Conservation (phyloP, 2,888 invertebrate species). For the Synergus laeviventris region DNA sequence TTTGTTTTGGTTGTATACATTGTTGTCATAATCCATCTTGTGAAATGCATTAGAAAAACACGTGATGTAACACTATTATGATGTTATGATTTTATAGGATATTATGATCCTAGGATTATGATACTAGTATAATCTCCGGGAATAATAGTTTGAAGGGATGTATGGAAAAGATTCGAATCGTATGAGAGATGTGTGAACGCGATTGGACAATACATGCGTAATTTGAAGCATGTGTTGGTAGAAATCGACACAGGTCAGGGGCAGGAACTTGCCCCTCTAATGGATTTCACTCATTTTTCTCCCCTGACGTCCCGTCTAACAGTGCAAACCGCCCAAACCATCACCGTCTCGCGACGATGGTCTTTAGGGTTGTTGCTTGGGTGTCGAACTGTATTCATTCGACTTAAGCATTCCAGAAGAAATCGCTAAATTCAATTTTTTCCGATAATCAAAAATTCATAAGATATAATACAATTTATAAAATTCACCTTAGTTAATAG, state of each 20-base stretch:
- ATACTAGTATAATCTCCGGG: slow-evolving; percentile 51
- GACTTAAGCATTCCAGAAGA: not conserved
- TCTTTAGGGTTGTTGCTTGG: slow-evolving; percentile 54
- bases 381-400: slow-evolving; percentile 1
- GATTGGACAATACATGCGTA: slow-evolving; percentile 49
- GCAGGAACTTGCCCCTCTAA: slow-evolving; percentile 66
- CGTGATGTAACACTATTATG: slow-evolving; percentile 60
- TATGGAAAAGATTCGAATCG: slow-evolving; percentile 40
- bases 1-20: too few species aligned
- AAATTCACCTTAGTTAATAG: not conserved
- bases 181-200: slow-evolving; percentile 42
- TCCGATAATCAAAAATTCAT: not conserved
- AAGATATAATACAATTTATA: too few species aligned
- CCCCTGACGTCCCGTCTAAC: slow-evolving; percentile 65
- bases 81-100: slow-evolving; percentile 41
- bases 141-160: slow-evolving; percentile 39
- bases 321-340: slow-evolving; percentile 59
- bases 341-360: slow-evolving; percentile 52
- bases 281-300: slow-evolving; percentile 77
- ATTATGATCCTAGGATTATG: slow-evolving; percentile 46
- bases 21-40: too few species aligned
- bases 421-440: not conserved
- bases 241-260: slow-evolving; percentile 68
- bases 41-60: slow-evolving; percentile 68
- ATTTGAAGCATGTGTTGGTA: slow-evolving; percentile 44